Percentiles rank a stretch among this genome's conserved stretches.
Conservation (phyloP, 2,797 vertebrate genomes). For the Poecile montanus region DNA sequence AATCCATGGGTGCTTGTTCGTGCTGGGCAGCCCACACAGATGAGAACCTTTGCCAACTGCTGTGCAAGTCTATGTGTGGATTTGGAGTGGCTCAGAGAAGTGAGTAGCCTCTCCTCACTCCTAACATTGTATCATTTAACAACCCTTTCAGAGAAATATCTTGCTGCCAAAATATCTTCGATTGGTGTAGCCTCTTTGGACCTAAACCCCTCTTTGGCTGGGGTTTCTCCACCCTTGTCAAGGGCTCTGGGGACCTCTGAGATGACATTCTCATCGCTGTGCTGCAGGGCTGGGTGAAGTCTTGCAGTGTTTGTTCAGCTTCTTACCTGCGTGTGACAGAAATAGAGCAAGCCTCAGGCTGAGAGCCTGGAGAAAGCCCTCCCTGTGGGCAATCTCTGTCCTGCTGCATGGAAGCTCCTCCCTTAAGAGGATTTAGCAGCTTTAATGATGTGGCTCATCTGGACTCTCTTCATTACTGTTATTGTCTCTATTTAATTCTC, state of each 20-base stretch:
- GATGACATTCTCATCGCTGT: background rate
- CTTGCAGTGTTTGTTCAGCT: background rate
- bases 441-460: constrained; percentile 40
- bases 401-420: constrained; percentile 11
- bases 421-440: constrained; percentile 41
- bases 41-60: background rate
- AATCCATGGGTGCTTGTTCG: background rate
- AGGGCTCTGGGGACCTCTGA: background rate
- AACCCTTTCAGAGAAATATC: background rate
- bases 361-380: constrained; percentile 26
- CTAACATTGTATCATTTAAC: background rate
- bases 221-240: accelerated
- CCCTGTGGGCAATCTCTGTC: background rate
- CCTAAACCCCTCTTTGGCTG: background rate
- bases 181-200: background rate
- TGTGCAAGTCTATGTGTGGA: background rate
- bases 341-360: background rate
- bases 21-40: background rate
- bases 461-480: constrained; percentile 37
- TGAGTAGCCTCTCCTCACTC: background rate
- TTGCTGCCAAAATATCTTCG: background rate
- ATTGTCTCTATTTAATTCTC: constrained; percentile 29
- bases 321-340: background rate
- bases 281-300: background rate
- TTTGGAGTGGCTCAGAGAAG: background rate